Conservation (phyloP, 2,113 vertebrate species). For the Gopherus flavomarginatus region DNA sequence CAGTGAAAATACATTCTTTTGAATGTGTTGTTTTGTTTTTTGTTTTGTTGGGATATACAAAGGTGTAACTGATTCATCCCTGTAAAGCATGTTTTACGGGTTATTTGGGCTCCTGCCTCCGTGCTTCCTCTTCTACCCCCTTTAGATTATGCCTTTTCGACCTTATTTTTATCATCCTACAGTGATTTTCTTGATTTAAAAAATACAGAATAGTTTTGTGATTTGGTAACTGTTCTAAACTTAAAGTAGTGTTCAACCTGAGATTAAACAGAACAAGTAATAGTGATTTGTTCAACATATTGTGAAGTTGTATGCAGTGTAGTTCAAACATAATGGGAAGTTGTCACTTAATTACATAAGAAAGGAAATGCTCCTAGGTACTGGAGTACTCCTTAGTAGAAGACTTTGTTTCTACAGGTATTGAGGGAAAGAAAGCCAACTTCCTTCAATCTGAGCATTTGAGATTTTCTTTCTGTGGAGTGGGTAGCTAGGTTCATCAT, state of each 20-base stretch:
- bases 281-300: too few species aligned
- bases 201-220: rapidly evolving
- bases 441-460: rapidly evolving
- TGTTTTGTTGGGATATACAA: slow-evolving; percentile 33
- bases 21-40: slow-evolving; percentile 44
- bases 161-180: slow-evolving; percentile 41
- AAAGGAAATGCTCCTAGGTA: not conserved
- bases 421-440: not conserved
- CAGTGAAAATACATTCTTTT: slow-evolving; percentile 24
- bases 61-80: not conserved
- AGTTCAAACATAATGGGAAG: not conserved
- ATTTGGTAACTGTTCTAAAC: slow-evolving; percentile 25
- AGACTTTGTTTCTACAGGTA: rapidly evolving
- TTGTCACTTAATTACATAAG: rapidly evolving
- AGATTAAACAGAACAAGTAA: not conserved
- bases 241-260: not conserved
- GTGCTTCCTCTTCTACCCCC: not conserved
- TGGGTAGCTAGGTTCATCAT: too few species aligned
- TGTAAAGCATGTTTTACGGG: not conserved
- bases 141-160: slow-evolving; percentile 13
- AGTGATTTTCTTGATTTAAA: slow-evolving; percentile 3
- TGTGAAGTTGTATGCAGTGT: not conserved
- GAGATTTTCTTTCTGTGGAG: not conserved
- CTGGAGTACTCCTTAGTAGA: not conserved
- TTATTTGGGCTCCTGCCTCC: slow-evolving; percentile 51